A percentile compares a stretch with the other conserved stretches of the same genome.
phyloP scores from a whole-genome alignment of 53 echinoderm and acorn worm genomes.

The Mesocentrotus franciscanus region DNA sequence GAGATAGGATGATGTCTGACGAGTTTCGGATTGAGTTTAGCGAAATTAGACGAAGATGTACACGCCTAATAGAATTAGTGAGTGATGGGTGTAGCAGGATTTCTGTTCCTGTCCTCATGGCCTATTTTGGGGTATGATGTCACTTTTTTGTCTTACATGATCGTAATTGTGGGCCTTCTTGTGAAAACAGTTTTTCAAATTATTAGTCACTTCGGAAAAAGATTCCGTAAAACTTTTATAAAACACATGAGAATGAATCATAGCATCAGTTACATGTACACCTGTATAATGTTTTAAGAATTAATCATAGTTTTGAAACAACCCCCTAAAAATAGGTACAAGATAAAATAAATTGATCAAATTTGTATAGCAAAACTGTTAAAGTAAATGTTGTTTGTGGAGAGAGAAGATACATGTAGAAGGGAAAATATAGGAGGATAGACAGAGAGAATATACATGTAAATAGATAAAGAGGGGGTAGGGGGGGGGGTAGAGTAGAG shows the following conservation, averaged over 20 bases:
- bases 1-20: slow-evolving; percentile 18
- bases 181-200: background rate
- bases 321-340: no score
- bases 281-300: background rate
- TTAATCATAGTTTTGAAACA: background rate
- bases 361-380: no score
- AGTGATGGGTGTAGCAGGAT: slow-evolving; percentile 24
- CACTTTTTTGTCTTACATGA: background rate
- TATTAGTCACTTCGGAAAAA: background rate
- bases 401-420: no score
- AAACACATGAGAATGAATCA: background rate
- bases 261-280: background rate
- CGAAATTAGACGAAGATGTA: slow-evolving; percentile 25
- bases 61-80: slow-evolving; percentile 46
- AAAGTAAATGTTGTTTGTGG: no score
- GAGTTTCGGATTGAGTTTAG: slow-evolving; percentile 45
- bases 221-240: background rate
- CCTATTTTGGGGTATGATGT: slow-evolving; percentile 41
- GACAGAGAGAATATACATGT: background rate
- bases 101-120: slow-evolving; percentile 22
- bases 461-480: background rate
- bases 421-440: no score
- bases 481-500: no score
- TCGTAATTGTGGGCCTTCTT: background rate
- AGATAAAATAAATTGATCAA: no score